Evolutionary conservation across 1,140 invertebrate species (phyloP), one percentile per base, ranked within the genome.

Genomic region (Ceratina australensis): DNA sequence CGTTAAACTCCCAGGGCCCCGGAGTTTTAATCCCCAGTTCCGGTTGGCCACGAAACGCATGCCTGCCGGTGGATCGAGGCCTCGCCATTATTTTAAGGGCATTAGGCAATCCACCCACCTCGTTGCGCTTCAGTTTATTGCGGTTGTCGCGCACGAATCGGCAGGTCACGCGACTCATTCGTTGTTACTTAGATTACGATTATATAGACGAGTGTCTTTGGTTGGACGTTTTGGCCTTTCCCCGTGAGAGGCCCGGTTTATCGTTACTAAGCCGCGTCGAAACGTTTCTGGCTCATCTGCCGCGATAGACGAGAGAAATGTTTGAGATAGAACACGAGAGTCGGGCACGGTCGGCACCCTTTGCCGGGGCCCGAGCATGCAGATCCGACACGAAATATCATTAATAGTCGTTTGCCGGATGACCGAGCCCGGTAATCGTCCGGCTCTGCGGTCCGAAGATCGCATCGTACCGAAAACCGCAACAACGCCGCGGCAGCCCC

Each of bases 401-500:
- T 91, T 92, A 91, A 92, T 91, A 91, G 90, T 90, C 90, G 90
- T 92, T 92, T 92, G 86, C 91, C 89, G 90, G 89, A 92, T 92
- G 89, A 87, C 86, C 89, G 90, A 89, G 85, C 87, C 74, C 78
- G 82, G 88, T 92, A 92, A 92, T 91, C 84, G 90, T 80, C 79
- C 77, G 73, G 33, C 72, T 80, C 80, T 86, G 87, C 83, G 87
- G 89, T 90, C 86, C 89, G 69, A 10, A 67, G 88, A 72, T 86
- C 81, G 81, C 82, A 87, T 87, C 86, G 81, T 54, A 42, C 82
- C 86, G 82, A 89, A 89, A 85, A 90, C 90, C 90, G 81, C 89
- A 90, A 89, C 83, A n/a, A 85, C 83, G 79, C n/a, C 78, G 72
- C n/a, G 22, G 54, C 61, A 28, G 42, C 57, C 69, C n/a, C 80